Conservation (phyloP, 2,113 vertebrate genomes). For the Promerops cafer region DNA sequence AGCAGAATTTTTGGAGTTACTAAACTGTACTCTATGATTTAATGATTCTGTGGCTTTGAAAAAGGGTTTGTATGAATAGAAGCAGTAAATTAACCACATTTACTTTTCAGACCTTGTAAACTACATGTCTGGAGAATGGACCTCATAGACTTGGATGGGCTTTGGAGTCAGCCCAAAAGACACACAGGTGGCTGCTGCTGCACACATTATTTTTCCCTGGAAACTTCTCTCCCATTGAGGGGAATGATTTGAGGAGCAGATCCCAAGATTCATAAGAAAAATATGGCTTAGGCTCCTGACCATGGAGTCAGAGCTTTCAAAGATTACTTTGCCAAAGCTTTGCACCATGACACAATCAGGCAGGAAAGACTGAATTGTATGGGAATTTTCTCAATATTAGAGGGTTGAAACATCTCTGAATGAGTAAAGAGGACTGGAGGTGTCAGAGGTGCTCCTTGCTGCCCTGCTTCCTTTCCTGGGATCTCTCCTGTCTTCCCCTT, state of each 20-base stretch:
- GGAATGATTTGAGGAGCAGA: not conserved
- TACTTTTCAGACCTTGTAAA: not conserved
- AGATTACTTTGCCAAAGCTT: not conserved
- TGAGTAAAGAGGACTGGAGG: not conserved
- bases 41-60: not conserved
- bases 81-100: not conserved
- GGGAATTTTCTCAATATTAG: not conserved
- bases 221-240: not conserved
- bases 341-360: not conserved
- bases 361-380: not conserved
- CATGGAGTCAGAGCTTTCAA: not conserved
- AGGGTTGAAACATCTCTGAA: not conserved
- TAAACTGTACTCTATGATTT: not conserved
- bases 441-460: not conserved
- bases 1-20: not conserved
- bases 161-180: not conserved
- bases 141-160: not conserved
- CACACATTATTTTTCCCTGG: not conserved
- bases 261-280: not conserved
- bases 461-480: not conserved
- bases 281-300: not conserved
- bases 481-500: not conserved
- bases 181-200: not conserved
- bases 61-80: not conserved
- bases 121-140: not conserved